Conservation (phyloP, 1,140 invertebrate genomes). For the Zaprionus vittiger region DNA sequence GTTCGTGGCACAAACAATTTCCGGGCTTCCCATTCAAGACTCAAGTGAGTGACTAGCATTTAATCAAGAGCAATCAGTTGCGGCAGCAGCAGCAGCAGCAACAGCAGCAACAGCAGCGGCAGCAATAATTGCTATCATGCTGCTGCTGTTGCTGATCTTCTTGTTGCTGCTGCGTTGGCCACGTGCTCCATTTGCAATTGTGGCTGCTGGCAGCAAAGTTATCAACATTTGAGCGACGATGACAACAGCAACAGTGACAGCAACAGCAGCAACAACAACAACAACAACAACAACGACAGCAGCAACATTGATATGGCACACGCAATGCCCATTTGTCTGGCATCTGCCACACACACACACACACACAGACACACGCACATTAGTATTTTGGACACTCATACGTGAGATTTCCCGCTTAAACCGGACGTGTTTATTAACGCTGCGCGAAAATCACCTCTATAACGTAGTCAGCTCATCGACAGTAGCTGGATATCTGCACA, state of each 20-base stretch:
- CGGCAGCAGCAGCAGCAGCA: conserved; percentile 37
- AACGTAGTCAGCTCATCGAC: no score
- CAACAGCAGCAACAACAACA: conserved; percentile 46
- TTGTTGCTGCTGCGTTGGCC: conserved; percentile 42
- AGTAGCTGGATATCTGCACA: no score
- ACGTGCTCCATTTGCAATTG: conserved; percentile 72
- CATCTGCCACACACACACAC: conserved; percentile 53
- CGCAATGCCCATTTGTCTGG: conserved; percentile 76
- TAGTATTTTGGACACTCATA: conserved; percentile 65
- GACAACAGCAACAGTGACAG: conserved; percentile 54
- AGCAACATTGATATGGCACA: conserved; percentile 73
- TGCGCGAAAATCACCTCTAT: no score
- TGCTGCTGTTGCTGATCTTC: conserved; percentile 19
- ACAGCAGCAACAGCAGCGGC: conserved; percentile 30
- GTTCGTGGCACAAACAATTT: conserved; percentile 77
- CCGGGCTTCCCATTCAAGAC: conserved; percentile 56
- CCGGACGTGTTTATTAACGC: no score
- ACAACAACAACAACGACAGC: conserved; percentile 16
- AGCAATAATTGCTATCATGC: conserved; percentile 51
- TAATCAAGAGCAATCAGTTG: conserved; percentile 78
- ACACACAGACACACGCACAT: conserved; percentile 28
- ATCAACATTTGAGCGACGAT: conserved; percentile 67
- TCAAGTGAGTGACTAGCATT: conserved; percentile 78
- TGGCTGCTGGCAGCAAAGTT: conserved; percentile 54
- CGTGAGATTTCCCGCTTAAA: no score